These are phyloP conservation scores for Xenentodon cancila DNA, from an alignment of 2,797 vertebrate species.

Conservation along the genomic window DNA sequence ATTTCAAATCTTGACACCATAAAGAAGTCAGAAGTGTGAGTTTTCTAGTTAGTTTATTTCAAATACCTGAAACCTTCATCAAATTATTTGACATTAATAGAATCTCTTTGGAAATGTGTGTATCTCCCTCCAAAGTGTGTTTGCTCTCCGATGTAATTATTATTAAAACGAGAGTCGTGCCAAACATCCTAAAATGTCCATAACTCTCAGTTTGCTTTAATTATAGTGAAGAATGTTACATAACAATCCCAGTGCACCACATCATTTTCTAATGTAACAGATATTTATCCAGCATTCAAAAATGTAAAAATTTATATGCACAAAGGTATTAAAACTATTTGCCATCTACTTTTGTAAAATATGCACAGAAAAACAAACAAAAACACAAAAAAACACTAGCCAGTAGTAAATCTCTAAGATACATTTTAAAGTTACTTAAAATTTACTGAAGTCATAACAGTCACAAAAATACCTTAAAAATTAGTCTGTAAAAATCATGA, in stretches of 20 bases:
- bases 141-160: neutral
- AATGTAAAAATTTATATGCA: neutral
- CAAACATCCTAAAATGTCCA: neutral
- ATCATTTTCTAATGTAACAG: constrained; percentile 10
- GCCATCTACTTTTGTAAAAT: constrained; percentile 4
- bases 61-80: neutral
- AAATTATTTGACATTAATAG: neutral
- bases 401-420: neutral
- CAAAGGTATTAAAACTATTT: neutral
- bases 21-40: too few relatives aligned
- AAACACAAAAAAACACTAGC: too few relatives aligned
- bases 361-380: neutral
- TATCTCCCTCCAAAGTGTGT: neutral
- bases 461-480: neutral
- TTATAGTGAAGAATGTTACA: constrained; percentile 25
- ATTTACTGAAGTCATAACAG: too few relatives aligned
- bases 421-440: too few relatives aligned
- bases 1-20: too few relatives aligned
- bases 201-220: constrained; percentile 12
- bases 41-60: neutral
- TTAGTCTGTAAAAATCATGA: neutral
- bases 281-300: neutral
- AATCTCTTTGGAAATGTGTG: neutral
- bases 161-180: neutral
- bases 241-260: constrained; percentile 4